Evolutionary conservation across 2,888 invertebrate species (phyloP), one percentile per base, ranked within the genome.

Genomic region (Synanthedon myopaeformis): DNA sequence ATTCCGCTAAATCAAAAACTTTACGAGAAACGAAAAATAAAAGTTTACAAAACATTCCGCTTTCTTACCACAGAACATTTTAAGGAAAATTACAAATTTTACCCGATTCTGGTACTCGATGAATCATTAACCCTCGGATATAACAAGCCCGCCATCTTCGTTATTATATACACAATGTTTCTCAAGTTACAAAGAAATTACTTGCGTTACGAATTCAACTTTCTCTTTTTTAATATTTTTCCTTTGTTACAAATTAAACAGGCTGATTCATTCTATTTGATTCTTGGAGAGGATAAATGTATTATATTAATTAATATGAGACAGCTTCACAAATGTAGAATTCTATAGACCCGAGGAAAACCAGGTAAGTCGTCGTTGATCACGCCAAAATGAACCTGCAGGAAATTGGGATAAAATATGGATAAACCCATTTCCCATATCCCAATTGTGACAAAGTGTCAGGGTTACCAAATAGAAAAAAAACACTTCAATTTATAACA

Each of bases 81-180:
- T 45, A 45, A 65, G 58, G 59, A 64, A n/a, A 69, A 66, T 65
- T 65, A 70, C 64, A 58, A 59, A 60, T 59, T 65, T 66, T 58
- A 63, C 64, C 61, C 63, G 65, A 66, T 67, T 67, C 65, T 68
- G 58, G 64, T 62, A 62, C 62, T 66, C 66, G 65, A 69, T 66
- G 65, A 69, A 65, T 66, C 65, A 76, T 72, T 69, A 72, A 70
- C 69, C 66, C 68, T 70, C 58, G 57, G 64, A 69, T 70, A 68
- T 68, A 70, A 69, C 63, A 64, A 70, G 67, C 63, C 65, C 55
- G 65, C 62, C 64, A 66, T 68, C 65, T 75, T 70, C 70, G 66
- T 72, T 69, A 56, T 45, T 45, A 45, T 45, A 45, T 45, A 45
- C 13, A 45, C 45, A 45, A 45, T 70, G 64, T 67, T 70, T 58